These are phyloP conservation scores for Synanthedon formicaeformis DNA, from an alignment of 2,888 invertebrate species.

Conservation along the genomic window DNA sequence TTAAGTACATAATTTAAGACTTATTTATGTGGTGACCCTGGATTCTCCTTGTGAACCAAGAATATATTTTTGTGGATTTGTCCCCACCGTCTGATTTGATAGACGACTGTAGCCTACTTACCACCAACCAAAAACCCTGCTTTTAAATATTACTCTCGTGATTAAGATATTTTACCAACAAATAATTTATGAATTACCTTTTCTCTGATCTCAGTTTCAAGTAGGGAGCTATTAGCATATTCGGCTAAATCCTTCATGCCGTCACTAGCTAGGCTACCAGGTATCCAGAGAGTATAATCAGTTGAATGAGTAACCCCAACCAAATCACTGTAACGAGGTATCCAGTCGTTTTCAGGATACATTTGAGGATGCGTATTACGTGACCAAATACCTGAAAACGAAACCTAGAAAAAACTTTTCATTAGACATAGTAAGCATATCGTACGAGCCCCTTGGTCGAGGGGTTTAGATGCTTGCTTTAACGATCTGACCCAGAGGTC, in stretches of 20 bases:
- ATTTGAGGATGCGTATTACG: slow-evolving; percentile 48
- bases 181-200: slow-evolving; percentile 24
- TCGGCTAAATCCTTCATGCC: slow-evolving; percentile 50
- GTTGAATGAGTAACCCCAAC: slow-evolving; percentile 50
- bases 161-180: neutral
- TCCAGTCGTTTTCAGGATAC: slow-evolving; percentile 56
- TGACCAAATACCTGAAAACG: slow-evolving; percentile 56
- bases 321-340: slow-evolving; percentile 47
- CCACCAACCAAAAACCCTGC: too few species aligned
- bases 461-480: too few species aligned
- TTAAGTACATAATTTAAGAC: too few species aligned
- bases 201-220: slow-evolving; percentile 48
- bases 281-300: slow-evolving; percentile 45
- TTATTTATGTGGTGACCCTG: too few species aligned
- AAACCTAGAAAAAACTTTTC: neutral
- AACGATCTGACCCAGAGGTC: too few species aligned
- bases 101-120: neutral
- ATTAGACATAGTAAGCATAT: neutral
- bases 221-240: slow-evolving; percentile 42
- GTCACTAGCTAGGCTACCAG: slow-evolving; percentile 40
- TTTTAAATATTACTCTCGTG: neutral
- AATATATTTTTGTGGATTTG: neutral
- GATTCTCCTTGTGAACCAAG: neutral
- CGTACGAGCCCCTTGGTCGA: too few species aligned
- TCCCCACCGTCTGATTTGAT: too few species aligned